Conservation (phyloP, 30 jellyfish, hydroid and myxozoan genomes). For the Hydractinia echinata region DNA sequence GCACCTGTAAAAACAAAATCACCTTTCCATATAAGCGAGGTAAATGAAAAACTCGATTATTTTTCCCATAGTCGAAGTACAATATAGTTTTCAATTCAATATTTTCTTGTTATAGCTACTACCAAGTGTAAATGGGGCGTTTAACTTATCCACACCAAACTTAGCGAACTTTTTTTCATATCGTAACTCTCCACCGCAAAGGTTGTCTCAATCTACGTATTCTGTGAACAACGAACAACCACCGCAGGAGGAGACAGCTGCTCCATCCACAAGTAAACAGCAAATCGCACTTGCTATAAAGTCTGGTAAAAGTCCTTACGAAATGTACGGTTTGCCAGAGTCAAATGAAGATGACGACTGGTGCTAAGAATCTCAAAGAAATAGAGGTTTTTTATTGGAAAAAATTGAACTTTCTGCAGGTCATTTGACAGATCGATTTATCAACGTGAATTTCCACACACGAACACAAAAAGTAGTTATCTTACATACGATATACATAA, state of each 20-base stretch:
- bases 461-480: too few relatives aligned
- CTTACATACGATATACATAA: too few relatives aligned
- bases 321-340: slow-evolving; percentile 89
- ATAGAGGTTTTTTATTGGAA: too few relatives aligned
- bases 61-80: background rate
- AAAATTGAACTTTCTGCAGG: too few relatives aligned
- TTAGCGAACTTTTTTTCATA: slow-evolving; percentile 8
- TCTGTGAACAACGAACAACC: slow-evolving; percentile 31
- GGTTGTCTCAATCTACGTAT: slow-evolving; percentile 36
- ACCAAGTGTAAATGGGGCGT: slow-evolving; percentile 2
- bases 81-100: background rate
- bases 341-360: slow-evolving; percentile 90
- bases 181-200: slow-evolving; percentile 23
- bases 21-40: slow-evolving; percentile 18
- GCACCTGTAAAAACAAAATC: slow-evolving; percentile 13
- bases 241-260: background rate
- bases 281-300: slow-evolving; percentile 93
- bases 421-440: too few relatives aligned
- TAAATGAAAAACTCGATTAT: background rate
- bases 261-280: slow-evolving; percentile 40
- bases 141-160: slow-evolving; percentile 49
- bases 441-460: too few relatives aligned
- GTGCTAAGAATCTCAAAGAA: slow-evolving; percentile 44
- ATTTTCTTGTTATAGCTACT: background rate
- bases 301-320: slow-evolving; percentile 98